A percentile compares a stretch with the other conserved stretches of the same genome.
Conservation (phyloP, 2,113 vertebrate genomes). For the Tragelaphus buxtoni region DNA sequence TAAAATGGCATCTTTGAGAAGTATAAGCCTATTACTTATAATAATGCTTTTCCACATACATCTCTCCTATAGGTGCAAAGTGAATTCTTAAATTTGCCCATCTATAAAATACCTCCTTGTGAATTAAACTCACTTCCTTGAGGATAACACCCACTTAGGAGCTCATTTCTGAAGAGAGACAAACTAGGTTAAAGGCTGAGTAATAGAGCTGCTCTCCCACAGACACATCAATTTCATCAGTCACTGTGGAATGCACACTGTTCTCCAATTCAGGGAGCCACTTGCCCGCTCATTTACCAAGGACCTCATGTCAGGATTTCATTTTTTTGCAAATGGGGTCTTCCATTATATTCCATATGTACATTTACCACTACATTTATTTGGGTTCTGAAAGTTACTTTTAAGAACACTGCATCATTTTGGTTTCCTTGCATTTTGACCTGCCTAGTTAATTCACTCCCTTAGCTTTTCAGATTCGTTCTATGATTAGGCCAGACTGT, state of each 20-base stretch:
- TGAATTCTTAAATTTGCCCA: conserved; percentile 43
- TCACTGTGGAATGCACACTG: conserved; percentile 67
- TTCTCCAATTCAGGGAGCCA: conserved; percentile 76
- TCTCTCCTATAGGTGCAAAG: neutral
- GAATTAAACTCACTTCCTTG: conserved; percentile 44
- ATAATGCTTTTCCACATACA: neutral
- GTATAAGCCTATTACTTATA: neutral
- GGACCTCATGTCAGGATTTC: conserved; percentile 55
- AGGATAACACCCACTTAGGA: conserved; percentile 28
- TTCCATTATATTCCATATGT: conserved; percentile 38
- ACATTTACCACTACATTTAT: conserved; percentile 18
- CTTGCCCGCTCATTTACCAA: conserved; percentile 72
- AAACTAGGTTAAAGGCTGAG: conserved; percentile 67
- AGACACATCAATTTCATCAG: conserved; percentile 76
- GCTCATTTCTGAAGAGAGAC: conserved; percentile 38
- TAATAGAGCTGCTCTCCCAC: conserved; percentile 28
- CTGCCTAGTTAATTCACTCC: neutral
- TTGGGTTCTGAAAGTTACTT: conserved; percentile 41
- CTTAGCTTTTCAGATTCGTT: conserved; percentile 50
- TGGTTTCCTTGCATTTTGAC: conserved; percentile 4
- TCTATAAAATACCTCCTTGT: conserved; percentile 41
- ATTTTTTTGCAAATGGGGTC: conserved; percentile 51
- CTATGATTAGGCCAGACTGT: conserved; percentile 34
- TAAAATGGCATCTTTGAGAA: conserved; percentile 38
- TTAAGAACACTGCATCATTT: neutral